phyloP scores from a whole-genome alignment of 2,797 vertebrate genomes.

The Morelia viridis region DNA sequence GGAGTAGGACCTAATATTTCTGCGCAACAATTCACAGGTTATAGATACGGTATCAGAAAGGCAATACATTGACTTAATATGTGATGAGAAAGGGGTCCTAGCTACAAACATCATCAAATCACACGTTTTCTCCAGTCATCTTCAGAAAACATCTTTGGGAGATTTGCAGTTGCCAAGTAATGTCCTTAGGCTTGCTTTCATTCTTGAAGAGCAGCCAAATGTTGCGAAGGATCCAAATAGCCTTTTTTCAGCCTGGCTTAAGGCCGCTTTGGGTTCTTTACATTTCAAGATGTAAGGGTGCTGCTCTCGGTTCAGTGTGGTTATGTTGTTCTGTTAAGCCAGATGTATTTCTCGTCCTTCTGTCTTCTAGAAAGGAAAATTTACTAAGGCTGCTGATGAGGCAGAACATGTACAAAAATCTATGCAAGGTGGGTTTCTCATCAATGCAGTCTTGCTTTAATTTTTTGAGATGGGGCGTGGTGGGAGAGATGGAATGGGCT shows the following conservation, averaged over 20 bases:
- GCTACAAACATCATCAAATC: background rate
- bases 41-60: background rate
- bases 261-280: rapidly evolving
- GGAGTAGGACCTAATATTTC: background rate
- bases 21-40: background rate
- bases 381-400: constrained; percentile 78
- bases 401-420: constrained; percentile 77
- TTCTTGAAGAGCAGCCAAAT: background rate
- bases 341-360: constrained; percentile 12
- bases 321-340: background rate
- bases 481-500: background rate
- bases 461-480: background rate
- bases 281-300: background rate
- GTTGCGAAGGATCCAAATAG: background rate
- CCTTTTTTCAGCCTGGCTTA: background rate
- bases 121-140: background rate
- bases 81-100: background rate
- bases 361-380: constrained; percentile 82
- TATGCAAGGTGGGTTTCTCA: constrained; percentile 86
- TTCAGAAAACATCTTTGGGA: background rate
- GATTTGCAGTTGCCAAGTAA: background rate
- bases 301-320: background rate
- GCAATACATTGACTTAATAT: background rate
- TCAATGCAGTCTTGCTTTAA: background rate
- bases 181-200: background rate